Evolutionary conservation across 2,797 vertebrate species (phyloP), one percentile per base, ranked within the genome.

Genomic region (Argyrosomus regius): DNA sequence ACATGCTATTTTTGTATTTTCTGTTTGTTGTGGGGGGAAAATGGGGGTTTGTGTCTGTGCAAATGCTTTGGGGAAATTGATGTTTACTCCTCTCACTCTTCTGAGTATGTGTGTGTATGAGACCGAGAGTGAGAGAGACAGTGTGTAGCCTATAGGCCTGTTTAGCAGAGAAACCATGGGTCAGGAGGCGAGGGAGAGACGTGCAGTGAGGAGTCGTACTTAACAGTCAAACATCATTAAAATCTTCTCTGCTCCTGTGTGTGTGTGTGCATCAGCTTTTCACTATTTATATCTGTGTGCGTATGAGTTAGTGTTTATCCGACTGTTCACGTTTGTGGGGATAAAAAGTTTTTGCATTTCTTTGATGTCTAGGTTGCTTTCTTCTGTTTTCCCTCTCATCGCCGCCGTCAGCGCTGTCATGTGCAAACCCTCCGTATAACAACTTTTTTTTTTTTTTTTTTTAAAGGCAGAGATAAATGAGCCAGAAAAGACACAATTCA

Each of bases 221-320:
- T 78, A 71, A 79, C 80, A 91, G 89, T 92, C 92, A 92, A 89
- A 78, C 87, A 84, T 89, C 89, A 93, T 93, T 94, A 92, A 89
- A 89, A 85, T 89, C 62, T 81, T 60, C 49, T 68, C 20, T 24
- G 50, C 31, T 58, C 60, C 28, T 71, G n/a, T 62, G 45, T 78
- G 73, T 64, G 63, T 67, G 12, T 63, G 59, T 72, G 31, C 61
- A 69, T 41, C 20, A 56, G 50, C 24, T 12, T 28, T 61, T 54
- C 8, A 10, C 4, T 81, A 58, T 88, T 26, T 76, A 22, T 79
- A 11, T 82, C 31, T 70, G 31, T 46, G 12, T 64, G 71, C 39
- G 50, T 26, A 12, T 31, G 56, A 77, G 61, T 57, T 11, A 43
- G 53, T 61, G 61, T 75, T 39, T 74, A 14, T 70, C 18, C 4